Conservation (phyloP, 2,113 vertebrate species). For the Laterallus jamaicensis region DNA sequence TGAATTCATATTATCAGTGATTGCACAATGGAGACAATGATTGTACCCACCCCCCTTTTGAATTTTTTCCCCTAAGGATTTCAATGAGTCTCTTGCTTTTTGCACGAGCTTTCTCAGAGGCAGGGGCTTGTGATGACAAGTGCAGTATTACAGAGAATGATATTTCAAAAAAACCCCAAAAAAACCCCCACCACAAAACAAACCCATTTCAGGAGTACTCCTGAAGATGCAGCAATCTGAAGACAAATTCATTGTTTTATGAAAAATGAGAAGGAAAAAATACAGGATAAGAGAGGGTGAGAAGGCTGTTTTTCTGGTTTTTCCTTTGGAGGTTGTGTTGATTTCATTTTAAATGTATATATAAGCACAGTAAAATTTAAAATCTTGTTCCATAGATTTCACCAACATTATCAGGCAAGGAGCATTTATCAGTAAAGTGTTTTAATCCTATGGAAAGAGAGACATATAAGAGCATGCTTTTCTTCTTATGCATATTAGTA, state of each 20-base stretch:
- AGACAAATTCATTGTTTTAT: background rate
- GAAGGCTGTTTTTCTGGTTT: background rate
- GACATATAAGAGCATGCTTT: background rate
- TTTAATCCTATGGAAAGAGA: background rate
- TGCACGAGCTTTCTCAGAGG: background rate
- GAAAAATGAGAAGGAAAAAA: background rate
- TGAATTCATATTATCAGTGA: constrained; percentile 38
- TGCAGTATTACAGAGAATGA: background rate
- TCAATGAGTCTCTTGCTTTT: background rate
- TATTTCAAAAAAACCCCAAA: background rate
- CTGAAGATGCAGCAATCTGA: background rate
- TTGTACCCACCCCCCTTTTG: constrained; percentile 17
- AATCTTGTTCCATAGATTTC: background rate
- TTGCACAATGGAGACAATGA: constrained; percentile 52
- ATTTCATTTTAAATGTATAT: background rate
- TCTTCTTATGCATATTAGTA: background rate
- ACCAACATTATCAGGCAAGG: background rate
- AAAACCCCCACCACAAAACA: too few species aligned
- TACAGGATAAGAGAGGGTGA: background rate
- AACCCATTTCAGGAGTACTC: background rate
- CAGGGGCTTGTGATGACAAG: background rate
- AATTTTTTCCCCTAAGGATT: constrained; percentile 19
- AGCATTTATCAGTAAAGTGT: background rate
- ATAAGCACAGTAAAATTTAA: background rate
- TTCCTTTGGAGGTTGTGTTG: background rate